These are phyloP conservation scores for Toxotes chatareus DNA, from an alignment of 2,113 vertebrate species.

Conservation along the genomic window DNA sequence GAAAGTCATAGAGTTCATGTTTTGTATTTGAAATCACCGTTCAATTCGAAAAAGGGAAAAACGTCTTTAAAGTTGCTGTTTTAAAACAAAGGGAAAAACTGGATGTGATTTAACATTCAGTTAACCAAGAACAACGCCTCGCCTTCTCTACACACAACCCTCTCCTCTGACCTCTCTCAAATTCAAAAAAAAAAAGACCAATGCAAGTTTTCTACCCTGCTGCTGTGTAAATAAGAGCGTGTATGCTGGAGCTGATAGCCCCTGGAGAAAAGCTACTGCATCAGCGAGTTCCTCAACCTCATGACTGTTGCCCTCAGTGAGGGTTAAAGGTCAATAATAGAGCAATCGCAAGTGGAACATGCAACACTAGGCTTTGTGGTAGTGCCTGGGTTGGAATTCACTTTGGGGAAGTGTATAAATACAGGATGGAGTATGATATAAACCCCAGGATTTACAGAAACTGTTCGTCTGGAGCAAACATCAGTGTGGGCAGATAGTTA, in stretches of 20 bases:
- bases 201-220: slow-evolving; percentile 32
- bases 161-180: slow-evolving; percentile 31
- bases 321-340: slow-evolving; percentile 54
- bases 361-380: slow-evolving; percentile 6
- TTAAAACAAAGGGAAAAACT: background rate
- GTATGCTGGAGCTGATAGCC: slow-evolving; percentile 33
- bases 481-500: slow-evolving; percentile 7
- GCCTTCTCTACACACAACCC: background rate
- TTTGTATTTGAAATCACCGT: background rate
- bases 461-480: slow-evolving; percentile 5
- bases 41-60: slow-evolving; percentile 1
- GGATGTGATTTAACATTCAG: slow-evolving; percentile 2
- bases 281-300: slow-evolving; percentile 55
- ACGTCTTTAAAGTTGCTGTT: too few species aligned
- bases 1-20: background rate
- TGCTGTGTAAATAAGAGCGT: slow-evolving; percentile 41
- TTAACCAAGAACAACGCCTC: slow-evolving; percentile 21
- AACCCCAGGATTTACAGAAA: slow-evolving; percentile 4
- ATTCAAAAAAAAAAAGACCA: background rate
- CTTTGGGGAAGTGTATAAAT: slow-evolving; percentile 36
- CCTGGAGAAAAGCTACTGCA: slow-evolving; percentile 47
- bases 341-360: slow-evolving; percentile 29
- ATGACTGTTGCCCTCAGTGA: slow-evolving; percentile 15
- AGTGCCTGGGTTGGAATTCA: background rate
- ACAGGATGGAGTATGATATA: background rate